Conservation (phyloP, 2,797 vertebrate species). For the Notoglanidium macrostoma region DNA sequence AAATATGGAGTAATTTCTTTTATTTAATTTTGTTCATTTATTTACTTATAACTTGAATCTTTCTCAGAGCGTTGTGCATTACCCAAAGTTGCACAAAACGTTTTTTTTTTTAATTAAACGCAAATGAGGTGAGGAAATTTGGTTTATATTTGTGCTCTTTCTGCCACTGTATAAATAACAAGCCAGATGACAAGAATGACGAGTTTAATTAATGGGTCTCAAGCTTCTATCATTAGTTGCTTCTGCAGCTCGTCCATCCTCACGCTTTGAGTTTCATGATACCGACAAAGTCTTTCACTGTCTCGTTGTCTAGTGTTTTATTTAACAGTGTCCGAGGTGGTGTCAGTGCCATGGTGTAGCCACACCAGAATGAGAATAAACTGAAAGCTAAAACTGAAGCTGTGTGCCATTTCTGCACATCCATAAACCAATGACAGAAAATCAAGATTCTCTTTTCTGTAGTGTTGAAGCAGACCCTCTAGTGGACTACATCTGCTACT, state of each 20-base stretch:
- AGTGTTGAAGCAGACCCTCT: constrained; percentile 27
- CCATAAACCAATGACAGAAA: not conserved
- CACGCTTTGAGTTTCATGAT: not conserved
- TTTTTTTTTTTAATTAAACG: not conserved
- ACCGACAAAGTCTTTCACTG: not conserved
- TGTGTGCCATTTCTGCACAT: not conserved
- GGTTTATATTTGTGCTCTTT: not conserved
- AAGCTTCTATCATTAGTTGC: not conserved
- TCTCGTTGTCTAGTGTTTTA: not conserved
- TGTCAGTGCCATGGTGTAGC: not conserved
- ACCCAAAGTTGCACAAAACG: not conserved
- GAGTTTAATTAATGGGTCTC: not conserved
- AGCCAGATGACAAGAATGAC: not conserved
- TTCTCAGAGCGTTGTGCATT: not conserved
- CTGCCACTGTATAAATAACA: not conserved
- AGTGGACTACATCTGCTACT: constrained; percentile 17
- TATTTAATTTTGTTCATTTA: not conserved
- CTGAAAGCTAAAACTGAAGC: constrained; percentile 4
- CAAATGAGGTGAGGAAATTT: not conserved
- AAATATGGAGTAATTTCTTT: not conserved
- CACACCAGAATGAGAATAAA: not conserved
- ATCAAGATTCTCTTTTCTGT: not conserved
- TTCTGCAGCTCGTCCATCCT: not conserved
- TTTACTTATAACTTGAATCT: not conserved
- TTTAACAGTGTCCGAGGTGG: not conserved